Evolutionary conservation across 2,113 vertebrate genomes (phyloP), one percentile per base, ranked within the genome.

Genomic region (Hippocampus comes): DNA sequence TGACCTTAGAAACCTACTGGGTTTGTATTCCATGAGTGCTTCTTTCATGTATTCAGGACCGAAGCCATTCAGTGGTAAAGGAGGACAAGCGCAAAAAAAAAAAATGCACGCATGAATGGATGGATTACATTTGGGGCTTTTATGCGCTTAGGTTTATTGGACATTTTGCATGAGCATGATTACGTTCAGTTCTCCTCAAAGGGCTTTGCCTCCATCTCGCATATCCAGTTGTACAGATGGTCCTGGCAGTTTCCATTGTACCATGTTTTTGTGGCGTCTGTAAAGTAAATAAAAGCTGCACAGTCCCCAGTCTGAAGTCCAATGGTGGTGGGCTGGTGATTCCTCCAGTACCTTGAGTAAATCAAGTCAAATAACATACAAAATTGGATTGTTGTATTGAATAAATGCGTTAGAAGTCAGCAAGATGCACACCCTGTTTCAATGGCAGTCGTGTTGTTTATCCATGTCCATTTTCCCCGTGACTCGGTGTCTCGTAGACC

Each of bases 391-490:
- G 14, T 65, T 65, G 41, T 11, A 70, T 43, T 46, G 0, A 66
- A 68, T 21, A 68, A 27, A 2, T 72, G 27, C 11, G 25, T 4
- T 15, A 3, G 34, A 43, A 18, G 15, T 57, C 41, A 21, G 21
- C 5, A 30, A 75, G 46, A 68, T 34, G 23, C 82, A 79, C 79
- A 89, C 88, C 53, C 21, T 42, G 81, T 63, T 55, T 76, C 38
- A 12, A 2, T 18, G 43, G 78, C 68, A 0, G 84, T 87, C 57
- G 67, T 76, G 41, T 88, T 87, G 73, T 84, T 85, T 8, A 89
- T 23, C 89, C 88, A 89, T 12, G 80, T 43, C 88, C 86, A 89
- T 0, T 38, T 77, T 51, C 82, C 84, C 8, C 68, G n/a, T 2
- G 15, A 21, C 8, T 2, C 51, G 0, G 3, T 27, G 4, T 81